Evolutionary conservation across 2,797 vertebrate genomes (phyloP).

Genomic region (Apogon hyalosoma): DNA sequence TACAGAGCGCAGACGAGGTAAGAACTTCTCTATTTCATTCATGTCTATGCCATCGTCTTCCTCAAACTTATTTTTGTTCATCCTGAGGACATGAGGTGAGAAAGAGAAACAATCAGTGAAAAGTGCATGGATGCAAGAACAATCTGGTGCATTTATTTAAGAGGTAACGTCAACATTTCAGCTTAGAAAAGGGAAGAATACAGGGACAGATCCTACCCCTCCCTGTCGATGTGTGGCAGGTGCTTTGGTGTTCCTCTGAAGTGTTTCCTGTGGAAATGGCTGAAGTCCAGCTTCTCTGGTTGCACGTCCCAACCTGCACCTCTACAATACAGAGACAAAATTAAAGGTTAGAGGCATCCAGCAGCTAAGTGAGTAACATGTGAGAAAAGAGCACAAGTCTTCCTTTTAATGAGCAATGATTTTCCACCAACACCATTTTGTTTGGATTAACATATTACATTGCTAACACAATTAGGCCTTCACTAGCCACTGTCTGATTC

Average conservation of each 20-base stretch:
- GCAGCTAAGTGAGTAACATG: not conserved
- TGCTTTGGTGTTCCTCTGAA: slow-evolving; percentile 89
- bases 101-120: not conserved
- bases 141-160: no score
- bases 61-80: slow-evolving; percentile 91
- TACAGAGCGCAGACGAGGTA: slow-evolving; percentile 91
- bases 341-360: not conserved
- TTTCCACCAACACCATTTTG: no score
- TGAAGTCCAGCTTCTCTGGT: slow-evolving; percentile 97
- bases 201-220: slow-evolving; percentile 86
- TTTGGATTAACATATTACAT: no score
- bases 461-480: no score
- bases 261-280: slow-evolving; percentile 92
- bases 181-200: not conserved
- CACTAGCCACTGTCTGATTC: no score
- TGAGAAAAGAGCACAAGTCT: not conserved
- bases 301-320: slow-evolving; percentile 97
- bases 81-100: slow-evolving; percentile 73
- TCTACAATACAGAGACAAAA: slow-evolving; percentile 64
- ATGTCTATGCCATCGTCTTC: slow-evolving; percentile 93
- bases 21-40: slow-evolving; percentile 95
- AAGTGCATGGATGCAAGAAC: not conserved
- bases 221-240: slow-evolving; percentile 93
- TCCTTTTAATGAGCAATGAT: no score
- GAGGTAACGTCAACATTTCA: no score